phyloP scores from a whole-genome alignment of 2,888 invertebrate genomes.

The Athrips mouffetella region DNA sequence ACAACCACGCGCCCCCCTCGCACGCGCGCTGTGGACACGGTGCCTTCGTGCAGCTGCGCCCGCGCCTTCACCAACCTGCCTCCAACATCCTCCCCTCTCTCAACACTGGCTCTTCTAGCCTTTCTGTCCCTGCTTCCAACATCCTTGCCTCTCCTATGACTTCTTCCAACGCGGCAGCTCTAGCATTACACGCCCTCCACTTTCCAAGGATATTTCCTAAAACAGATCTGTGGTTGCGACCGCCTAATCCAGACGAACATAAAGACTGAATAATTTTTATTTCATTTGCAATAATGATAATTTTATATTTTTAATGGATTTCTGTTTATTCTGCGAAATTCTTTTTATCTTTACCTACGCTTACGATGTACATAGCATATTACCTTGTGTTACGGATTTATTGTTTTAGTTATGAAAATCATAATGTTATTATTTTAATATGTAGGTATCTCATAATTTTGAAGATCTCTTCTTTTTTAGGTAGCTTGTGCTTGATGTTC shows the following conservation, averaged over 20 bases:
- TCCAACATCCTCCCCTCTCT: conserved; percentile 19
- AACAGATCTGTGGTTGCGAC: conserved; percentile 62
- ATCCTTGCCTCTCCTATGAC: conserved; percentile 49
- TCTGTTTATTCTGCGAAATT: no score
- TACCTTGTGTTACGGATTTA: no score
- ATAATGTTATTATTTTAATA: no score
- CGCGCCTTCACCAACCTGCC: conserved; percentile 37
- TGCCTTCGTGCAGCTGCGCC: conserved; percentile 67
- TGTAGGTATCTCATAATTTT: neutral
- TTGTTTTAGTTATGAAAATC: no score
- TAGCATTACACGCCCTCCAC: conserved; percentile 60
- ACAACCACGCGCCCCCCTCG: conserved; percentile 68
- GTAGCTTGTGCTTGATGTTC: conserved; percentile 59
- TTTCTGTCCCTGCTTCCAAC: conserved; percentile 22
- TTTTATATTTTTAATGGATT: no score
- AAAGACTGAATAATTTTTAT: conserved; percentile 43
- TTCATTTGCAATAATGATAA: no score
- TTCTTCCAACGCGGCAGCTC: conserved; percentile 50
- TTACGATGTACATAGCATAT: no score
- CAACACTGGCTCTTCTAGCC: no score
- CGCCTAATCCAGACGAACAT: conserved; percentile 53
- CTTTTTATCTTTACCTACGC: no score
- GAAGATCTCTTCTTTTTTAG: conserved; percentile 8
- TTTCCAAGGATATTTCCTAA: conserved; percentile 65
- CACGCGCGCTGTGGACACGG: conserved; percentile 73